These are phyloP conservation scores for Allobates femoralis DNA, from an alignment of 2,797 vertebrate genomes.

Conservation along the genomic window DNA sequence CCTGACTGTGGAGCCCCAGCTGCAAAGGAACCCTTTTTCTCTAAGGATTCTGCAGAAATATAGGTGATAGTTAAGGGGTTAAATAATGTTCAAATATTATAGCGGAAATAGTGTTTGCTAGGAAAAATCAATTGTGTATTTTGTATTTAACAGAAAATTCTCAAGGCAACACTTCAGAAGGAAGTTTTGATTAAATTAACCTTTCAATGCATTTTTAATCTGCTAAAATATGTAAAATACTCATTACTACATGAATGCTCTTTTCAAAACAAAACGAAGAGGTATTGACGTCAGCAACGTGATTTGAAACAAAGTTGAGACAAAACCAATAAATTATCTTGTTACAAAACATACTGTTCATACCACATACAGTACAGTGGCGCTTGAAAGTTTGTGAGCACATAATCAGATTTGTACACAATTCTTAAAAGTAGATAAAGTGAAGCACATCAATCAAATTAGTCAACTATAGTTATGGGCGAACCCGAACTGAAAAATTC, in stretches of 20 bases:
- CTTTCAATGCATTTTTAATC: conserved; percentile 1
- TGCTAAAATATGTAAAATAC: conserved; percentile 6
- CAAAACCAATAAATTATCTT: background rate
- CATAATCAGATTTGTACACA: no score
- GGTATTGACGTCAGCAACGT: background rate
- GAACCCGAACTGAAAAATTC: no score
- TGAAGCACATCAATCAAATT: no score
- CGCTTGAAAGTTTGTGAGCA: no score
- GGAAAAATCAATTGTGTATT: conserved; percentile 19
- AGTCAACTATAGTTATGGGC: no score
- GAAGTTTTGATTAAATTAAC: conserved; percentile 23
- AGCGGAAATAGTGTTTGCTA: background rate
- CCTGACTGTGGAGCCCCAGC: no score
- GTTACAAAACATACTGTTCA: background rate
- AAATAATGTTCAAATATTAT: background rate
- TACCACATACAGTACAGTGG: background rate
- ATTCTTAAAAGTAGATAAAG: no score
- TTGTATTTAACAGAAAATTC: background rate
- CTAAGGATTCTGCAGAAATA: no score
- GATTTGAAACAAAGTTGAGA: background rate
- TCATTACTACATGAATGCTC: background rate
- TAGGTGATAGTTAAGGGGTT: no score
- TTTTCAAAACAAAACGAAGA: background rate
- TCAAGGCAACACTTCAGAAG: background rate
- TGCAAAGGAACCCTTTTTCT: no score